phyloP scores from a whole-genome alignment of 2,113 vertebrate species.

The Dipodomys spectabilis region DNA sequence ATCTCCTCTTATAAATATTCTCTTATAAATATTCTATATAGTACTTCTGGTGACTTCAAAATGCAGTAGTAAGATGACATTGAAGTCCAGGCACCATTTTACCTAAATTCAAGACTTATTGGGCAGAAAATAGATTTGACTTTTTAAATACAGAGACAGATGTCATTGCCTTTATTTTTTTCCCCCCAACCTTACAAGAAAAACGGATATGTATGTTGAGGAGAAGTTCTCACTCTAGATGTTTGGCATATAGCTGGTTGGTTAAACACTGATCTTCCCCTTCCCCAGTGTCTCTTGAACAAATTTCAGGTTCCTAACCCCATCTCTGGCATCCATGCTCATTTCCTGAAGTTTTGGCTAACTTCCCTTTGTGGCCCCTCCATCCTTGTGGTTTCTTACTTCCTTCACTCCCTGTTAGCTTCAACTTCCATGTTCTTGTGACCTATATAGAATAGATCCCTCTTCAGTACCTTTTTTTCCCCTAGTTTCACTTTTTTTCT shows the following conservation, averaged over 20 bases:
- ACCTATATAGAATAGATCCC: background rate
- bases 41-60: conserved; percentile 13
- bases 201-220: accelerated
- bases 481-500: background rate
- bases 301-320: no score
- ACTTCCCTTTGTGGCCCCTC: background rate
- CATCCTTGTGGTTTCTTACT: accelerated
- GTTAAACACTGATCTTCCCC: background rate
- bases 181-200: background rate
- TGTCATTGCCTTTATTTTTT: background rate
- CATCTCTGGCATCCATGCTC: no score
- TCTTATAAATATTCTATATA: background rate
- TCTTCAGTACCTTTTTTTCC: background rate
- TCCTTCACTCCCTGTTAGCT: background rate
- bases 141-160: background rate
- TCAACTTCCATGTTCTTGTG: background rate
- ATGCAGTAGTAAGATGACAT: background rate
- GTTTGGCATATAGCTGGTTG: background rate
- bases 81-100: background rate
- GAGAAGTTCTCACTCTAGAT: background rate
- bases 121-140: background rate
- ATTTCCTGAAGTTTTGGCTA: accelerated
- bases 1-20: background rate
- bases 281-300: no score
- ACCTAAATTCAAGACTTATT: background rate